Percentiles rank a stretch among this genome's conserved stretches.
Conservation (phyloP, 2,113 vertebrate species). For the Craseonycteris thonglongyai region DNA sequence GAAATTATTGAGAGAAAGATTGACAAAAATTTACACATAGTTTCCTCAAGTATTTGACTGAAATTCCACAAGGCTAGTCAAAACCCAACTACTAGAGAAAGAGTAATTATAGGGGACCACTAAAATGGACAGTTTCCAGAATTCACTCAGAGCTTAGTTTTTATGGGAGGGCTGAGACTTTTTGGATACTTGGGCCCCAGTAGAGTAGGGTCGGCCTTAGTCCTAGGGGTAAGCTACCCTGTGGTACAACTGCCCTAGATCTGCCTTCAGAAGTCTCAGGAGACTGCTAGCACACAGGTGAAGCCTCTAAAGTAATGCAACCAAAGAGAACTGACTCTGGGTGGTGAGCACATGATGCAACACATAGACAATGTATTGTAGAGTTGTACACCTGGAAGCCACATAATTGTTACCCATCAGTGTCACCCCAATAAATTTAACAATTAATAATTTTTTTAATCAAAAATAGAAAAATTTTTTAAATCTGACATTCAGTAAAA, state of each 20-base stretch:
- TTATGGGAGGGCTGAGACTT: not conserved
- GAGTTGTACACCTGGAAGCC: too few species aligned
- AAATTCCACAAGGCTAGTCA: not conserved
- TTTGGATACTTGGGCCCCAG: rapidly evolving
- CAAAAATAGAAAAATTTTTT: too few species aligned
- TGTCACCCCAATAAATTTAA: too few species aligned
- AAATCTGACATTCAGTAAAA: not conserved
- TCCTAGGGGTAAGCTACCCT: not conserved
- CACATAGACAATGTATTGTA: too few species aligned
- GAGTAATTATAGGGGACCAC: not conserved
- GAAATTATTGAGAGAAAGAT: not conserved
- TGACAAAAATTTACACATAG: not conserved
- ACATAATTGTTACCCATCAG: too few species aligned
- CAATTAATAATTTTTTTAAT: too few species aligned
- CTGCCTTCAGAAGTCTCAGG: not conserved
- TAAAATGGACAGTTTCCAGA: not conserved
- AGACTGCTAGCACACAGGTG: not conserved
- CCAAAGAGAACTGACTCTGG: too few species aligned
- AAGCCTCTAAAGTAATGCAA: not conserved
- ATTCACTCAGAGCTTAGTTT: not conserved
- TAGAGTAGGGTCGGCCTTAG: rapidly evolving
- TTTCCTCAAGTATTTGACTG: not conserved
- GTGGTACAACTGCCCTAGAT: not conserved
- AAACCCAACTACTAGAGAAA: not conserved
- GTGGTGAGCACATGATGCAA: too few species aligned